A percentile compares a stretch with the other conserved stretches of the same genome.
Evolutionary conservation across 1,140 invertebrate species (phyloP).

Genomic region (Bombus affinis): DNA sequence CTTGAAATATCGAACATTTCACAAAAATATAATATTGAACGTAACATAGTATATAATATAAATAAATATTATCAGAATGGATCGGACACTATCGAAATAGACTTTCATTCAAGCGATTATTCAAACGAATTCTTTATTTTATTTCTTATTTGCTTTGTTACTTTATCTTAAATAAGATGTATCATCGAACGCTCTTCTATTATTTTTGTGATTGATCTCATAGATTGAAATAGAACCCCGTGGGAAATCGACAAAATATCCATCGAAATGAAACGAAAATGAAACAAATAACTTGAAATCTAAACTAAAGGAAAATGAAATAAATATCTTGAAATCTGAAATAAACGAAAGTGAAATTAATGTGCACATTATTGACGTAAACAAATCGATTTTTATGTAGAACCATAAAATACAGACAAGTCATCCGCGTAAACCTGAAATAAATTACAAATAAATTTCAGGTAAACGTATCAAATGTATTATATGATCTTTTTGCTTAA

Average conservation of each 20-base stretch:
- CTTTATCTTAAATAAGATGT: background rate
- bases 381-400: background rate
- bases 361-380: too few relatives aligned
- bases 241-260: constrained; percentile 9
- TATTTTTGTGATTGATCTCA: background rate
- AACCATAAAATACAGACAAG: too few relatives aligned
- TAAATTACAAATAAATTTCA: too few relatives aligned
- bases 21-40: background rate
- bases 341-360: background rate
- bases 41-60: too few relatives aligned
- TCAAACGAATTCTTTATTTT: background rate
- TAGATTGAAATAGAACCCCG: background rate
- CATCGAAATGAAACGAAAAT: background rate
- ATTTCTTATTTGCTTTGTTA: background rate
- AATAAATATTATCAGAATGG: background rate
- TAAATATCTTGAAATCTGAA: background rate
- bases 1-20: background rate
- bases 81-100: too few relatives aligned
- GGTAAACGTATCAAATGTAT: too few relatives aligned
- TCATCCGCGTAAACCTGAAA: too few relatives aligned
- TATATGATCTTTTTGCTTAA: too few relatives aligned
- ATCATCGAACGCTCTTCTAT: background rate
- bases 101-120: too few relatives aligned
- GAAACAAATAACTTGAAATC: constrained; percentile 1
- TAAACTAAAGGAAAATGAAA: background rate